phyloP scores from a whole-genome alignment of 2,888 invertebrate species.

The Dicyrtoma fusca region DNA sequence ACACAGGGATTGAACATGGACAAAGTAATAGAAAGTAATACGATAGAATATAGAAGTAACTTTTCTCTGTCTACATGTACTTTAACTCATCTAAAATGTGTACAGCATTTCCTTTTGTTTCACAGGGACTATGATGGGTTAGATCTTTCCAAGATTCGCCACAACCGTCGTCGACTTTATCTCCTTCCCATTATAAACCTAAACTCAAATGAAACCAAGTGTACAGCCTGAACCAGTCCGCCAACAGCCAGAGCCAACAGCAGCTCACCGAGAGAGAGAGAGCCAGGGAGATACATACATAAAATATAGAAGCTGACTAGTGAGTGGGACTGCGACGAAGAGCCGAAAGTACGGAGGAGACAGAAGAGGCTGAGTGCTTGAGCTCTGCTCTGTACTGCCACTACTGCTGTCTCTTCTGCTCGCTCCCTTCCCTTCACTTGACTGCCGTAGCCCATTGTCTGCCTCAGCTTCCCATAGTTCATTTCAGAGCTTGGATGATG shows the following conservation, averaged over 20 bases:
- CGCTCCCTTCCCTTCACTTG: too few species aligned
- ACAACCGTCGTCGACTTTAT: conserved; percentile 18
- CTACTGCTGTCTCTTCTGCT: too few species aligned
- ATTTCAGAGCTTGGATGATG: too few species aligned
- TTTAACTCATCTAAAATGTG: conserved; percentile 8
- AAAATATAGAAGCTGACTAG: too few species aligned
- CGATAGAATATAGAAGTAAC: conserved; percentile 6
- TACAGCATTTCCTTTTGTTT: background rate
- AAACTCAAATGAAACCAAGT: too few species aligned
- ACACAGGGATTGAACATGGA: background rate
- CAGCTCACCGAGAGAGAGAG: background rate
- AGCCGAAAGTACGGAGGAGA: too few species aligned
- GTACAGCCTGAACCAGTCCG: background rate
- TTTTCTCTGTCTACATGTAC: conserved; percentile 16
- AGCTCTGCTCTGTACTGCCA: too few species aligned
- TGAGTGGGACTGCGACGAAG: too few species aligned
- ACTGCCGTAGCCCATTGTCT: too few species aligned
- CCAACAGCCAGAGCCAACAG: background rate
- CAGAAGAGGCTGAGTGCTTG: too few species aligned
- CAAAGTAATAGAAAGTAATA: conserved; percentile 6
- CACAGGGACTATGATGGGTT: background rate
- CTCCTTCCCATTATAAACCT: conserved; percentile 16
- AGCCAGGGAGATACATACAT: background rate
- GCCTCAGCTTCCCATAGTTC: too few species aligned
- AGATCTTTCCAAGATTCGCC: conserved; percentile 16